Conservation (phyloP, 2,113 vertebrate species). For the Lonchura striata region DNA sequence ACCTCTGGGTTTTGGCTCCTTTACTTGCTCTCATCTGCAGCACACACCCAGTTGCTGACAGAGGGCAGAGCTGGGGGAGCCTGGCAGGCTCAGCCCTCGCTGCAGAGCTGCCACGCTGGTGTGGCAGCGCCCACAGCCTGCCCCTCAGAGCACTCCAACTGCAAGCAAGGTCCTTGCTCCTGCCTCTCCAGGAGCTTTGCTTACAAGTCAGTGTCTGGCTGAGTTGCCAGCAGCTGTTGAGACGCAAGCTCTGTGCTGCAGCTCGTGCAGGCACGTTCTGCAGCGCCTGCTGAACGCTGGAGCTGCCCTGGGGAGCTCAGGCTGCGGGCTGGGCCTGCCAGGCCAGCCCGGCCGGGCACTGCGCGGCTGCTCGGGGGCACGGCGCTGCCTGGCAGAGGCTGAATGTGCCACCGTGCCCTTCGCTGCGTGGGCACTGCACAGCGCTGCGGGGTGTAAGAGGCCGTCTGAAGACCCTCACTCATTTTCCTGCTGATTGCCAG, state of each 20-base stretch:
- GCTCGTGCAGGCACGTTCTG: not conserved
- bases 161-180: not conserved
- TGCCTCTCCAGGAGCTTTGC: not conserved
- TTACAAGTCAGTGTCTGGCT: not conserved
- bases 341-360: not conserved
- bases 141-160: not conserved
- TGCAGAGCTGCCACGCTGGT: not conserved
- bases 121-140: not conserved
- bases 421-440: accelerated
- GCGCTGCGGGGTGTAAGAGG: too few species aligned
- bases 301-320: not conserved
- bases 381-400: accelerated
- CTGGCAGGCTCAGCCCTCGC: not conserved
- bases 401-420: not conserved
- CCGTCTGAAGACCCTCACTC: too few species aligned
- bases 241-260: conserved; percentile 1
- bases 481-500: too few species aligned
- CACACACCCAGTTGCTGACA: not conserved
- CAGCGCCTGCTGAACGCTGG: not conserved
- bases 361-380: accelerated
- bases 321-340: too few species aligned
- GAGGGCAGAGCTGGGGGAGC: not conserved
- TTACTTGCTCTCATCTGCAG: not conserved
- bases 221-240: not conserved
- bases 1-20: not conserved